Evolutionary conservation across 2,797 vertebrate genomes (phyloP).

Genomic region (Anolis apletophallus): DNA sequence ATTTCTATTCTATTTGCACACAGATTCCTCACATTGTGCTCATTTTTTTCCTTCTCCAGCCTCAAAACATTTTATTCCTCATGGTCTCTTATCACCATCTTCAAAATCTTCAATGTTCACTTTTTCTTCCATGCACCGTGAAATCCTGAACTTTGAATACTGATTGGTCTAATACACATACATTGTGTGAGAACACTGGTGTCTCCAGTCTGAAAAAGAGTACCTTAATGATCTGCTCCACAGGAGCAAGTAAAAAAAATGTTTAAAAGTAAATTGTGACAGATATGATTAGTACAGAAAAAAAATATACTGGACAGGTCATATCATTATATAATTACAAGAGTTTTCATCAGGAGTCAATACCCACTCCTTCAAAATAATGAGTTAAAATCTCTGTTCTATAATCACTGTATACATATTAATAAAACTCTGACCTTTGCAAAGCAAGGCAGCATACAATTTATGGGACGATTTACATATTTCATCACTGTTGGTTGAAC

Average conservation of each 20-base stretch:
- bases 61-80: not conserved
- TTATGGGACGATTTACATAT: slow-evolving; percentile 33
- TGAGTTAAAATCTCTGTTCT: slow-evolving; percentile 15
- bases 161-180: not conserved
- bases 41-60: not conserved
- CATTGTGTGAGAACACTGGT: not conserved
- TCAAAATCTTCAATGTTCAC: not conserved
- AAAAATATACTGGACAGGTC: not conserved
- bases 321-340: slow-evolving; percentile 29
- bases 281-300: not conserved
- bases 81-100: not conserved
- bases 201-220: not conserved
- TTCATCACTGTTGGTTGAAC: slow-evolving; percentile 10
- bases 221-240: not conserved
- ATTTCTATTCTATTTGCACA: not conserved
- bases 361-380: slow-evolving; percentile 26
- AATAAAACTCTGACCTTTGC: slow-evolving; percentile 30
- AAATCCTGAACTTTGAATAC: not conserved
- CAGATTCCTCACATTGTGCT: not conserved
- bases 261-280: slow-evolving; percentile 13
- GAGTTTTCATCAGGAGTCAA: not conserved
- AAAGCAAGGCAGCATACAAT: slow-evolving; percentile 21
- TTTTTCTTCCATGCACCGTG: not conserved
- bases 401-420: slow-evolving; percentile 18
- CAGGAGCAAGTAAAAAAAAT: slow-evolving; percentile 1